Conservation (phyloP, 1,140 invertebrate genomes). For the Zeugodacus cucurbitae region DNA sequence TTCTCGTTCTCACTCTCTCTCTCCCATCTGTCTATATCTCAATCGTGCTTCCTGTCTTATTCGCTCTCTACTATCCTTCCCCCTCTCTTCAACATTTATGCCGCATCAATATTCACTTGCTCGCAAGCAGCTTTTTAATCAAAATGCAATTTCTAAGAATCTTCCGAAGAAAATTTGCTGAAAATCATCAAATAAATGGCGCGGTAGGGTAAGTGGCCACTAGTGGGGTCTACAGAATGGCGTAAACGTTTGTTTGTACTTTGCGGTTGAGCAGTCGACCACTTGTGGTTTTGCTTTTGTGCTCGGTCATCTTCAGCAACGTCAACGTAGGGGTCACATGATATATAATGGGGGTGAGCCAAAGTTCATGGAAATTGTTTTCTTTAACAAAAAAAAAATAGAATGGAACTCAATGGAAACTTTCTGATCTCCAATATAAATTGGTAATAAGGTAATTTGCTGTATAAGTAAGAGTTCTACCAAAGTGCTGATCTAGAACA, state of each 20-base stretch:
- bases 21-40: background rate
- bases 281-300: background rate
- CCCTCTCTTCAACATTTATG: background rate
- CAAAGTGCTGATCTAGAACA: no score
- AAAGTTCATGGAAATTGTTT: background rate
- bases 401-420: background rate
- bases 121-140: conserved; percentile 14
- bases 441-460: no score
- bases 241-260: conserved; percentile 2
- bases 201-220: background rate
- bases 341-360: background rate
- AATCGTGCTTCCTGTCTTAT: background rate
- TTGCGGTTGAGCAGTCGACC: background rate
- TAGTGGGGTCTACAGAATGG: background rate
- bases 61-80: background rate
- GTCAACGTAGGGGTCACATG: background rate
- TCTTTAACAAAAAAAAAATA: no score
- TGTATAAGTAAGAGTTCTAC: no score
- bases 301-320: background rate
- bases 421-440: background rate
- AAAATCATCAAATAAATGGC: background rate
- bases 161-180: conserved; percentile 13
- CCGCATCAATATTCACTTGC: background rate
- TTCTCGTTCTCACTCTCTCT: background rate
- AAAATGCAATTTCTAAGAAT: conserved; percentile 24